A percentile compares a stretch with the other conserved stretches of the same genome.
These are phyloP conservation scores for Leptoteleia sp. DNA, from an alignment of 1,140 invertebrate genomes.

Conservation along the genomic window DNA sequence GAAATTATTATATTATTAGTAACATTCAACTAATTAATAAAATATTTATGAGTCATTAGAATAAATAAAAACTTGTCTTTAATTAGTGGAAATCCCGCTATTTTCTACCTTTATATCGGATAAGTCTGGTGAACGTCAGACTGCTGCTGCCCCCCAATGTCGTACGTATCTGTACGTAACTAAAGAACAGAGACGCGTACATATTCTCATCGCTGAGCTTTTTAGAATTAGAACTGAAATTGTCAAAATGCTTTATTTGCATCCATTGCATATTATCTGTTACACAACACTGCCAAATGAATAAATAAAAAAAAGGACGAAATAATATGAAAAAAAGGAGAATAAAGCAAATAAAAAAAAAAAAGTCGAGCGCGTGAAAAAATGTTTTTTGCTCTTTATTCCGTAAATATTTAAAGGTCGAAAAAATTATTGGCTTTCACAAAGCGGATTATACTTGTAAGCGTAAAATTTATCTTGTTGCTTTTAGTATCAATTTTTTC, in stretches of 20 bases:
- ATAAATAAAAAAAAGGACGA: no score
- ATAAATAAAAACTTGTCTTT: no score
- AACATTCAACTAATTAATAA: no score
- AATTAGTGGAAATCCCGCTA: no score
- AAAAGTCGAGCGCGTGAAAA: conserved; percentile 1
- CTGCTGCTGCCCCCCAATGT: conserved; percentile 50
- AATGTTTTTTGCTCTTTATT: not conserved
- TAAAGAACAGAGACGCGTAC: conserved; percentile 18
- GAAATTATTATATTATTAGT: no score
- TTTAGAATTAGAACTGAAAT: no score
- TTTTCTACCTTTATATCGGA: no score
- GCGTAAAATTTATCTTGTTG: conserved; percentile 32
- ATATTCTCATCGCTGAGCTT: no score
- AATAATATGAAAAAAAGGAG: not conserved
- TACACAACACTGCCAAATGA: no score
- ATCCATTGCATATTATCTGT: no score
- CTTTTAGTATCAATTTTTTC: conserved; percentile 45
- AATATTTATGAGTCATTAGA: no score
- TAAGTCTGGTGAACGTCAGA: conserved; percentile 37
- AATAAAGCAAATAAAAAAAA: not conserved
- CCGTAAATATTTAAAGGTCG: conserved; percentile 36
- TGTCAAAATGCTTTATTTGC: no score
- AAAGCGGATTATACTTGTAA: conserved; percentile 34
- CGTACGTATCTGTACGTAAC: conserved; percentile 6
- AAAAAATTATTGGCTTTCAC: conserved; percentile 42